A percentile compares a stretch with the other conserved stretches of the same genome.
Evolutionary conservation across 2,113 vertebrate species (phyloP).

Genomic region (Coregonus clupeaformis): DNA sequence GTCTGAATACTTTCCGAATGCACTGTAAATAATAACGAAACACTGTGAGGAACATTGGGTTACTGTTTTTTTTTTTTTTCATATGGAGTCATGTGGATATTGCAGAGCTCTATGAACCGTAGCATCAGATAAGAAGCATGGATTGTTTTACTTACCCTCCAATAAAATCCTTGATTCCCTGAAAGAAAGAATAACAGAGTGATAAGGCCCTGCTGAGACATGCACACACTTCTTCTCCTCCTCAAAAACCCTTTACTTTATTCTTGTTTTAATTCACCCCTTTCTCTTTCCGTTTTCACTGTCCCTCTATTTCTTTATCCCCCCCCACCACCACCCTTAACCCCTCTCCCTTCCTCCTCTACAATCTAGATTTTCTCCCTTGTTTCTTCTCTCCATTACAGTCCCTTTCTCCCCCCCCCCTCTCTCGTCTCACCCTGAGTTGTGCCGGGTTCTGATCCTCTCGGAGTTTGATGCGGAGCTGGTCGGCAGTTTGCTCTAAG

Average conservation of each 20-base stretch:
- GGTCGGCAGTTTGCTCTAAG: constrained; percentile 49
- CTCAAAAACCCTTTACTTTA: background rate
- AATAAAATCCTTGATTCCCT: constrained; percentile 75
- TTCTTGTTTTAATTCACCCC: background rate
- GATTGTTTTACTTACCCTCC: constrained; percentile 58
- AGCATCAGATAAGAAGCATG: background rate
- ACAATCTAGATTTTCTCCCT: constrained; percentile 41
- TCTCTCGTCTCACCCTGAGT: constrained; percentile 64
- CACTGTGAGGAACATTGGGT: background rate
- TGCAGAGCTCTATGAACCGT: background rate
- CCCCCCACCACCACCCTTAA: background rate
- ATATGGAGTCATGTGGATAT: background rate
- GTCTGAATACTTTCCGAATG: too few species aligned
- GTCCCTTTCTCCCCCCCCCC: constrained; percentile 24
- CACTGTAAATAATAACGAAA: background rate
- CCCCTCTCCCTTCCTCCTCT: constrained; percentile 55
- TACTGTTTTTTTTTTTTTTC: background rate
- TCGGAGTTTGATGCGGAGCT: constrained; percentile 53
- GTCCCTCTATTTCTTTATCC: background rate
- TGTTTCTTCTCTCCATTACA: too few species aligned
- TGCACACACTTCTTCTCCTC: background rate
- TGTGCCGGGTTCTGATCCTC: constrained; percentile 69
- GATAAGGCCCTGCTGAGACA: constrained; percentile 5
- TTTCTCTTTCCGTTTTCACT: background rate
- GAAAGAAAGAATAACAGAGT: constrained; percentile 27